Conservation (phyloP, 2,113 vertebrate genomes). For the Melanerpes formicivorus region DNA sequence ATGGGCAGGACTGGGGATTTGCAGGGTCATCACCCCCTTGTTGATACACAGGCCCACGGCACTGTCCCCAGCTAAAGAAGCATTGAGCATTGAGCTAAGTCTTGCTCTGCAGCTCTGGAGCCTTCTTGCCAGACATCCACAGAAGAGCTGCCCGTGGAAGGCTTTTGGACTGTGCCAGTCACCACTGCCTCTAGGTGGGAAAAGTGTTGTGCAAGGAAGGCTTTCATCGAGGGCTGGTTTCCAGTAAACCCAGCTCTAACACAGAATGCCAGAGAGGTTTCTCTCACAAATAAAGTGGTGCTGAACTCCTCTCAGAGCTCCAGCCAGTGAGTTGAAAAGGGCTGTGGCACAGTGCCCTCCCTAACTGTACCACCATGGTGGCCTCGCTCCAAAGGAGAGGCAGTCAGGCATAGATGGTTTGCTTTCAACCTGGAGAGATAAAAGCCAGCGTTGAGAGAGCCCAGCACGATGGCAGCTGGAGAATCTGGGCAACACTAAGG, state of each 20-base stretch:
- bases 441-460: neutral
- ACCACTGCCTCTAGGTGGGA: neutral
- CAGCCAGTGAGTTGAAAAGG: neutral
- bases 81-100: neutral
- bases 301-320: neutral
- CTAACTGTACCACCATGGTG: neutral
- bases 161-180: neutral
- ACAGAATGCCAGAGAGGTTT: conserved; percentile 6
- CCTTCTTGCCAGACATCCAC: neutral
- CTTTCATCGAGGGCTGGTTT: conserved; percentile 23
- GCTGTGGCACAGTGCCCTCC: neutral
- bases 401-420: neutral
- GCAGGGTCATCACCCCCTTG: neutral
- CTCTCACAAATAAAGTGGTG: neutral
- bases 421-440: neutral
- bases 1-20: neutral
- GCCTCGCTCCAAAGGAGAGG: neutral
- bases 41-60: neutral
- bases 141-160: neutral
- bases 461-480: neutral
- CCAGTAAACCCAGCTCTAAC: conserved; percentile 27
- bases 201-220: neutral
- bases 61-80: neutral
- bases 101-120: neutral
- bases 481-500: neutral